Percentiles rank a stretch among this genome's conserved stretches.
These are phyloP conservation scores for Myopa tessellatipennis DNA, from an alignment of 2,888 invertebrate genomes.

Conservation along the genomic window DNA sequence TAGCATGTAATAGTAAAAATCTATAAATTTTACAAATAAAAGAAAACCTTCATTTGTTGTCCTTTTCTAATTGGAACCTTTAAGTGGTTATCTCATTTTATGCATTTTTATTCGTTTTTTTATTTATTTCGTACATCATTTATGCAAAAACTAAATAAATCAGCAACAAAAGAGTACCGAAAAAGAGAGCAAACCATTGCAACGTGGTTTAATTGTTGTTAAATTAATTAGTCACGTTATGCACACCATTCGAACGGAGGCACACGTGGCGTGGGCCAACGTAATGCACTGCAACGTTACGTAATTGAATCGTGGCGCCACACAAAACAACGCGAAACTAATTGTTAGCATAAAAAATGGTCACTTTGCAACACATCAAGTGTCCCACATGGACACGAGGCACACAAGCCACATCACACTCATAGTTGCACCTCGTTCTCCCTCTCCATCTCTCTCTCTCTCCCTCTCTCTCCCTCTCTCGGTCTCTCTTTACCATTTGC, in stretches of 20 bases:
- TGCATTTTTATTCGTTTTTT: too few species aligned
- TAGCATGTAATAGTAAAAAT: too few species aligned
- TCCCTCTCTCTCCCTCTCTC: too few species aligned
- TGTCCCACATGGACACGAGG: not conserved
- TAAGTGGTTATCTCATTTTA: too few species aligned
- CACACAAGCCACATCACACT: conserved; percentile 6
- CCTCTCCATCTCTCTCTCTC: too few species aligned
- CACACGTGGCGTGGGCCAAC: not conserved
- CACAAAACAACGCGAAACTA: conserved; percentile 15
- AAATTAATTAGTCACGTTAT: conserved; percentile 24
- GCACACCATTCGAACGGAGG: not conserved
- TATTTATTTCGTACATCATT: too few species aligned
- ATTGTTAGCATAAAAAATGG: conserved; percentile 33
- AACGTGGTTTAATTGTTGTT: not conserved
- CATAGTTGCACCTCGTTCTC: not conserved
- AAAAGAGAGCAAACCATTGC: not conserved
- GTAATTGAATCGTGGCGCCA: conserved; percentile 17
- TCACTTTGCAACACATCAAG: conserved; percentile 31
- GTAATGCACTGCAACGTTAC: conserved; percentile 11
- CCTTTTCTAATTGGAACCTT: too few species aligned
- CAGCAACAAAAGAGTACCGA: not conserved
- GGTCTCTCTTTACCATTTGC: not conserved
- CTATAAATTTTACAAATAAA: too few species aligned
- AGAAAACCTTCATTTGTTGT: too few species aligned
- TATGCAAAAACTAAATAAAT: too few species aligned